Evolutionary conservation across 1,140 invertebrate species (phyloP), one percentile per base, ranked within the genome.

Genomic region (Drosophila ohnishii): DNA sequence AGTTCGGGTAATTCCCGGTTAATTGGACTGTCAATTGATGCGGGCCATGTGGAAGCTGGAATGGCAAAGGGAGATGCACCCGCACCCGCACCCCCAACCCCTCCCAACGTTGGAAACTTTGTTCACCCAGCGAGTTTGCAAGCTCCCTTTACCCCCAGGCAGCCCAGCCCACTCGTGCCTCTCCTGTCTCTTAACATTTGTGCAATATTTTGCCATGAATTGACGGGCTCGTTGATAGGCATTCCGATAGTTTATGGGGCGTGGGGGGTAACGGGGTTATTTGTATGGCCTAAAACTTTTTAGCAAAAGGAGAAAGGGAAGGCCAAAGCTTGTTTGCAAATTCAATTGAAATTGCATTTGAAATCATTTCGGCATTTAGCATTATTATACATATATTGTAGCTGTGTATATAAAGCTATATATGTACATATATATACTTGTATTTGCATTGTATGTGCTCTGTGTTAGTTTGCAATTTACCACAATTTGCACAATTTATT

Each of bases 401-500:
- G 63, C 60, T 35, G 34, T 66, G 25, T 55, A 76, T 47, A 63
- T 14, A 69, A n/a, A 66, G 19, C 4, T 22, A 55, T 40, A 30
- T 53, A 35, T 76, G 34, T 51, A 19, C 5, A 32, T 32, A 16
- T 32, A 16, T 32, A 13, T 28, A 28, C 25, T 28, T 28, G 35
- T 19, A 13, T 19, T 40, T 40, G 14, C 5, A 30, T 51, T 9
- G 25, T 80, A 42, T 57, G 32, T 14, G 25, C 19, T 25, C 25
- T 72, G 44, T 56, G 50, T 78, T 58, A 72, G 37, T 63, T 55
- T 70, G 45, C 62, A 81, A 65, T 71, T 82, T 71, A 64, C 65
- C 61, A 62, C 65, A 82, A 82, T 87, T 86, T 87, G 69, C 51
- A 60, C 79, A 87, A 86, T 87, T 86, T 82, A 86, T 86, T 86